Evolutionary conservation across 2,888 invertebrate species (phyloP).

Genomic region (Lasioglossum lativentre): DNA sequence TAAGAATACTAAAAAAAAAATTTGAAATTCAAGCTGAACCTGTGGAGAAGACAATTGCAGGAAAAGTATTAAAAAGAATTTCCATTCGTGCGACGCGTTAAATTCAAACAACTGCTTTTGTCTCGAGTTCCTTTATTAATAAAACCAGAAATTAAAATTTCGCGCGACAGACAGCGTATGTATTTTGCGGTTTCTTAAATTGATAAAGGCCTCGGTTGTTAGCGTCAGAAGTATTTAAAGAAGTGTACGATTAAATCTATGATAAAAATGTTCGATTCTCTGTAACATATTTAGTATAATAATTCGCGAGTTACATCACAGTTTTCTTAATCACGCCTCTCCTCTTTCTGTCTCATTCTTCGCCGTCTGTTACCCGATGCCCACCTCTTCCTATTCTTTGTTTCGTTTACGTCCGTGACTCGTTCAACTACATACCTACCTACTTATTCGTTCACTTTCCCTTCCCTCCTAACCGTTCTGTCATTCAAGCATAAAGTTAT

Average conservation of each 20-base stretch:
- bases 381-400: background rate
- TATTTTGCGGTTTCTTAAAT: background rate
- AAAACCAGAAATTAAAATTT: background rate
- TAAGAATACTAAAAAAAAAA: background rate
- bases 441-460: constrained; percentile 24
- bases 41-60: background rate
- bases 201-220: background rate
- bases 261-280: background rate
- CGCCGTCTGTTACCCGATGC: background rate
- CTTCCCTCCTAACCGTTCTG: background rate
- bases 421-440: constrained; percentile 19
- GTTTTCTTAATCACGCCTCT: constrained; percentile 1
- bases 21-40: background rate
- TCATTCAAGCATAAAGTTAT: constrained; percentile 19
- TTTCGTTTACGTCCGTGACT: constrained; percentile 3
- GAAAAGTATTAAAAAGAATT: background rate
- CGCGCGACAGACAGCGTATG: background rate
- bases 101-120: background rate
- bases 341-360: background rate
- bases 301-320: background rate
- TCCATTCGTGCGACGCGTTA: background rate
- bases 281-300: background rate
- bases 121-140: background rate
- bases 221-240: background rate
- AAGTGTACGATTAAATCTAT: background rate